Evolutionary conservation across 2,797 vertebrate species (phyloP), one percentile per base, ranked within the genome.

Genomic region (Simalia tracyae): DNA sequence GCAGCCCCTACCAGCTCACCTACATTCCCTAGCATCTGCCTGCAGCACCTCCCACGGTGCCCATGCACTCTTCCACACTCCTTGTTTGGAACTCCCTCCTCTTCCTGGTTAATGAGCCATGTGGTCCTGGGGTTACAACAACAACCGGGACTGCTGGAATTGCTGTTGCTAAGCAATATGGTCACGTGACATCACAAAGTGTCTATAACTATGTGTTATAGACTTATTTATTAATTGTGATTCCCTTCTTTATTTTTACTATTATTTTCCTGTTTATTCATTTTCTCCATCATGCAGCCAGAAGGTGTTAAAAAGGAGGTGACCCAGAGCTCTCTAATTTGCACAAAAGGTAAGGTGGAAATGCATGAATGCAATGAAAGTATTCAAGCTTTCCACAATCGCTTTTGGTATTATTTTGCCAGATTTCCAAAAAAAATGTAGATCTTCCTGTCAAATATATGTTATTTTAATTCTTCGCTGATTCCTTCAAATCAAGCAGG

Each of bases 251-350:
- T 54, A 54, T 54, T 54, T 9, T 54, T 94, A 36, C 8, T 63
- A 19, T 42, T 93, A 92, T 88, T 54, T 89, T 92, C 90, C 86
- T 95, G 19, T 93, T 93, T 94, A 3, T 54, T 57, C 50, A 85
- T 12, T 92, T 91, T 91, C 1, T 22, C 31, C 89, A 42, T 46
- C 93, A 61, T 63, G 93, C 92, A 98, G 97, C 96, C 97, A 84
- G 97, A 98, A 96, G 97, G 97, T 42, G 88, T 98, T 93, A 95
- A 96, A 95, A 98, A 96, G 66, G 97, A 98, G 89, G 90, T 92
- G 92, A 97, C 97, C 31, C 95, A 97, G 84, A 97, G 96, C 90
- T 95, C 96, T 36, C 97, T 98, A 7, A 0, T 98, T 88, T 98
- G 97, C 85, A 89, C 96, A 0, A 95, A 98, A 97, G 97, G 98